Evolutionary conservation across 2,888 invertebrate species (phyloP), one percentile per base, ranked within the genome.

Genomic region (Orthosia incerta): DNA sequence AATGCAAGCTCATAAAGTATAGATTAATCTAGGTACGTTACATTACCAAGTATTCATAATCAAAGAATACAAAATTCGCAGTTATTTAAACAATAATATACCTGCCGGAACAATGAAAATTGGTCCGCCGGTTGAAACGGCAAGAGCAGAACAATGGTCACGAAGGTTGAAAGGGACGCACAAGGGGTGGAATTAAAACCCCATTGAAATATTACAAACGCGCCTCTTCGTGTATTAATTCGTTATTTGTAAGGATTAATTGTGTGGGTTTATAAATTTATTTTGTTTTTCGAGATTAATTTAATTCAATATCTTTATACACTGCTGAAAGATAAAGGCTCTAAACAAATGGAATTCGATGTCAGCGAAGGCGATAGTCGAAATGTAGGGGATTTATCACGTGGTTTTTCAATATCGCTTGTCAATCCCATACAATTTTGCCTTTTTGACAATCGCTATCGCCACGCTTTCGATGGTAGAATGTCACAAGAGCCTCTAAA

Each of bases 181-280:
- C 51, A 66, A 79, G 65, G 51, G 71, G 60, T 48, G 51, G 82
- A 84, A 86, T 86, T 84, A 77, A 74, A 85, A 65, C 31, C 53
- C 67, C 55, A 82, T 86, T 86, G 84, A 79, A 77, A 77, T 79
- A 79, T 76, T 66, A 74, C 79, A 74, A 76, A 75, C 69, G 64
- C 59, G 46, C 46, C 70, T 64, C 71, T 82, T 63, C 26, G 48
- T 61, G 59, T 60, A 78, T 76, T 73, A 65, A 79, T 79, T 77
- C 62, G 23, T 63, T 75, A 68, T 74, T 78, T 75, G 46, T 67
- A 26, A 48, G 50, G 51, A 69, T 68, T 66, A 53, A 74, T 76
- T 78, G 46, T 60, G 18, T 66, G 16, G 60, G 59, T 61, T 72
- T 46, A 48, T 60, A 39, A 0, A 39, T 61, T 23, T 57, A 63